Base-by-base conservation (phyloP, 1,140 invertebrate species). In the Drosophila kikkawai region DNA sequence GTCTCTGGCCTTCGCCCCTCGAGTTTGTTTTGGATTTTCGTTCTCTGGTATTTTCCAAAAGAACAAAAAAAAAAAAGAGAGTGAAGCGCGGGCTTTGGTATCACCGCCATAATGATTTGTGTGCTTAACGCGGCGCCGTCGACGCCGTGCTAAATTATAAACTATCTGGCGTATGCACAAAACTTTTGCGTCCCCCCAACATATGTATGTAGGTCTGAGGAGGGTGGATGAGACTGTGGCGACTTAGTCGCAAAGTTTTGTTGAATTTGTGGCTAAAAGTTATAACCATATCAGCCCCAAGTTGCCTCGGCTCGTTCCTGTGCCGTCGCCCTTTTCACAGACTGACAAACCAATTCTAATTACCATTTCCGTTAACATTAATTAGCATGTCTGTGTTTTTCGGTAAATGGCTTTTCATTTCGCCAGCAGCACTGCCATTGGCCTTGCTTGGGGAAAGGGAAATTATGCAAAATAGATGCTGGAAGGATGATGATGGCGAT, bases 281-380 rank as follows among this genome's bases (percentile, higher is more conserved):
- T 88, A 79, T 88, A 84, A 88, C 88, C 84, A 88, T 78, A 80
- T 88, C 84, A 70, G 69, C 66, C 22, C 75, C 59, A 66, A 70
- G 69, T 71, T 75, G 42, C 29, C 63, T 37, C 39, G 37, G 6
- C 29, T 39, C 26, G 34, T 32, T 48, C 12, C 29, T n/a, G 26
- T 39, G 36, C 39, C 53, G 53, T n/a, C 53, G 53, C 55, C 26
- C 66, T 37, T 66, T 55, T 29, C 47, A 34, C 50, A 67, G 56
- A 29, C 61, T 51, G 59, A 66, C 69, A 80, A 63, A 88, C 77
- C 67, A 70, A 57, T 87, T 87, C 80, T 83, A 88, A 88, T 88
- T 88, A 90, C 85, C 83, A 88, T 90, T 90, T 88, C 84, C 84
- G 79, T 84, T 56, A 84, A 79, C 84, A 88, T 88, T 88, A 88